These are phyloP conservation scores for Peromyscus leucopus DNA, from an alignment of 2,113 vertebrate species.

Conservation along the genomic window DNA sequence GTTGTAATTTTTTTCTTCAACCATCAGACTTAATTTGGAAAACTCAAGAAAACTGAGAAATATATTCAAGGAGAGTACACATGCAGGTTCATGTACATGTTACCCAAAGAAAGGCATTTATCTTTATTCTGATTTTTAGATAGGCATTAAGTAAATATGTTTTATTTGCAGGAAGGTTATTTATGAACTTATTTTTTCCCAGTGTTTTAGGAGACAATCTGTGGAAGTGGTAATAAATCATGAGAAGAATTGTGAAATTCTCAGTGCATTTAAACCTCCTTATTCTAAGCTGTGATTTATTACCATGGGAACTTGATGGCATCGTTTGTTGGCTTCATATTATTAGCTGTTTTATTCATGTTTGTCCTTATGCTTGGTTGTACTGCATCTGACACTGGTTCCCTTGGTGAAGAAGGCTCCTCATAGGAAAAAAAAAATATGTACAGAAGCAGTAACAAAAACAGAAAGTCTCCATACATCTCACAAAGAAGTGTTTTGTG, in stretches of 20 bases:
- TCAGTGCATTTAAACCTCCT: not conserved
- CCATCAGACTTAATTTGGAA: not conserved
- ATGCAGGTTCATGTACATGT: not conserved
- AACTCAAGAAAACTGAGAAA: not conserved
- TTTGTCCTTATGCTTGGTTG: not conserved
- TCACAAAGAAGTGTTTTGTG: not conserved
- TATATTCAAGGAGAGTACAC: not conserved
- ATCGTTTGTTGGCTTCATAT: constrained; percentile 3
- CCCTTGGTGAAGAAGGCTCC: not conserved
- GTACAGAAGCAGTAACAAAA: not conserved
- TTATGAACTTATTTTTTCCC: constrained; percentile 35
- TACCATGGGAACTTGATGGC: constrained; percentile 2
- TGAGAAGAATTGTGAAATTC: constrained; percentile 14
- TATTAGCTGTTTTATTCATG: constrained; percentile 18
- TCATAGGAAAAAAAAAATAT: not conserved
- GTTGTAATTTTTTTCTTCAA: not conserved
- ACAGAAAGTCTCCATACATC: not conserved
- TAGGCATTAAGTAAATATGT: constrained; percentile 19
- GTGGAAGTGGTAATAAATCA: constrained; percentile 50
- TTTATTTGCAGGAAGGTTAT: constrained; percentile 58
- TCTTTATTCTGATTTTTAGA: not conserved
- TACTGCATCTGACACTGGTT: constrained; percentile 9
- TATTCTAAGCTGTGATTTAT: constrained; percentile 45
- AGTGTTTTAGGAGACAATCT: constrained; percentile 29
- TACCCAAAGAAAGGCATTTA: not conserved